phyloP scores from a whole-genome alignment of 2,888 invertebrate species.

The Phaedon cochleariae region DNA sequence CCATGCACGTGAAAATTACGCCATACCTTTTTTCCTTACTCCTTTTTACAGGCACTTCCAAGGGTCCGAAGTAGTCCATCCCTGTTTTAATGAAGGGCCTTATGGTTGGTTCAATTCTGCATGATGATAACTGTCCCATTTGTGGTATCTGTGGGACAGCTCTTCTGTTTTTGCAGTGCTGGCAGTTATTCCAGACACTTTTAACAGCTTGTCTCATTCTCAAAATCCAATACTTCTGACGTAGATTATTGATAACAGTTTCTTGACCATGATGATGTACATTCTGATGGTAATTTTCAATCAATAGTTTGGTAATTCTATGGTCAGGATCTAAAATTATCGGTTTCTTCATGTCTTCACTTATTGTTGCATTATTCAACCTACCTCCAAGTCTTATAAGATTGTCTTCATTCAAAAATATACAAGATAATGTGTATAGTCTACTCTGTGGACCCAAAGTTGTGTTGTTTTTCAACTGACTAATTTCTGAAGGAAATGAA shows the following conservation, averaged over 20 bases:
- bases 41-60: neutral
- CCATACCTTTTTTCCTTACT: neutral
- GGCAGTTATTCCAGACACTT: too few species aligned
- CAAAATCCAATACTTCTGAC: neutral
- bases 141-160: neutral
- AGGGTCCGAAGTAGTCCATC: neutral
- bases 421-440: neutral
- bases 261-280: neutral
- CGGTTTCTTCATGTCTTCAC: too few species aligned
- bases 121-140: neutral
- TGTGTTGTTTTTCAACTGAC: neutral
- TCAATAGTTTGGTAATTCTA: neutral
- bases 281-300: constrained; percentile 12
- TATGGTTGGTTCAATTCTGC: neutral
- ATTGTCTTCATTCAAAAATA: too few species aligned
- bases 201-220: neutral
- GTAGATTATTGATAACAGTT: neutral
- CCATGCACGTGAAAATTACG: neutral
- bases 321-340: neutral
- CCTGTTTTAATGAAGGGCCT: neutral
- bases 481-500: neutral
- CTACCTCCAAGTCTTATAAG: too few species aligned
- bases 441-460: neutral
- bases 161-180: neutral
- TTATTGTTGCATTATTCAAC: too few species aligned